Percentiles rank a stretch among this genome's conserved stretches.
These are phyloP conservation scores for Lutjanus erythropterus DNA, from an alignment of 2,113 vertebrate genomes.

Conservation along the genomic window DNA sequence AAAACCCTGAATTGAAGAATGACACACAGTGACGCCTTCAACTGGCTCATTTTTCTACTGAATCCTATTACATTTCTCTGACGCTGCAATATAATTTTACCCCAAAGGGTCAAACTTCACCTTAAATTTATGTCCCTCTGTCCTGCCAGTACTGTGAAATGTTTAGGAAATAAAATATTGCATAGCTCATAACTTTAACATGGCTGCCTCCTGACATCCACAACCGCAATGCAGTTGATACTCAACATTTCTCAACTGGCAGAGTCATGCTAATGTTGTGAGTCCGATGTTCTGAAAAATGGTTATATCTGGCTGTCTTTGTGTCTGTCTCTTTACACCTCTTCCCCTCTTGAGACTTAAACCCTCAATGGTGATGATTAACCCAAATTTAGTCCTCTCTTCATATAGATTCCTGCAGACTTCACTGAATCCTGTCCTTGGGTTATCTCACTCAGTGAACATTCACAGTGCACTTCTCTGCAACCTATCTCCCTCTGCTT, in stretches of 20 bases:
- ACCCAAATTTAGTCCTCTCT: constrained; percentile 51
- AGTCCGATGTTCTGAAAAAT: constrained; percentile 34
- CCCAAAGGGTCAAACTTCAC: background rate
- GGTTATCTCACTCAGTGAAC: constrained; percentile 18
- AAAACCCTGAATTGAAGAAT: background rate
- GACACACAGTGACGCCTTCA: background rate
- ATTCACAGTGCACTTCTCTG: constrained; percentile 17
- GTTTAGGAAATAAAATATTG: background rate
- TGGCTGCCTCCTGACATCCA: background rate
- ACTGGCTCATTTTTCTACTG: background rate
- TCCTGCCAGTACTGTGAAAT: background rate
- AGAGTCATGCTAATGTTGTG: constrained; percentile 5
- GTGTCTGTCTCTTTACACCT: constrained; percentile 41
- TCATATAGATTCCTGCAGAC: constrained; percentile 25
- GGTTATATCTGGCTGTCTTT: constrained; percentile 54
- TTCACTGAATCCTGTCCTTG: constrained; percentile 27
- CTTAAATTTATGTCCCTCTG: background rate
- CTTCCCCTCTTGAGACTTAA: constrained; percentile 28
- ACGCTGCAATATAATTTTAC: background rate
- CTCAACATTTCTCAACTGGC: constrained; percentile 21
- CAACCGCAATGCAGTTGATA: background rate
- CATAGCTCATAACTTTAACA: background rate
- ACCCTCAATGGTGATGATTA: constrained; percentile 56
- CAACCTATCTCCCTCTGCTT: constrained; percentile 32
- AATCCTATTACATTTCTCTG: background rate